A percentile compares a stretch with the other conserved stretches of the same genome.
Evolutionary conservation across 2,888 invertebrate species (phyloP).

Genomic region (Ophioninae sp.): DNA sequence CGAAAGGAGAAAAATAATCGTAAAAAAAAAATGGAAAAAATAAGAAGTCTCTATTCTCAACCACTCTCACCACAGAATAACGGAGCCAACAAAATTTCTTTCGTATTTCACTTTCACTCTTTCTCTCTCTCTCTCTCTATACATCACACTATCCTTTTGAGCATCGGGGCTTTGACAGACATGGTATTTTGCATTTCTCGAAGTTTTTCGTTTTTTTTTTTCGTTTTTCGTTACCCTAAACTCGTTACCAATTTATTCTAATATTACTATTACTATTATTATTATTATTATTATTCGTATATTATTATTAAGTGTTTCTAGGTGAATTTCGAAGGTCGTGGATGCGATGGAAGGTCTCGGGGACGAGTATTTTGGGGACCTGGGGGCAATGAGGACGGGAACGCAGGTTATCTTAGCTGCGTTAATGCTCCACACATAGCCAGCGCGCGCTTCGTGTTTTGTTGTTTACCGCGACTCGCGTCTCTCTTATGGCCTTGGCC

Average conservation of each 20-base stretch:
- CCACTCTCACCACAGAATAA: conserved; percentile 79
- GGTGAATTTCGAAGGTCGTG: conserved; percentile 56
- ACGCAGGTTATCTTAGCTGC: conserved; percentile 60
- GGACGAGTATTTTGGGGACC: conserved; percentile 5
- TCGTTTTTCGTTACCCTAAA: conserved; percentile 20
- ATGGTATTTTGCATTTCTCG: conserved; percentile 59
- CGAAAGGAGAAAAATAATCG: conserved; percentile 24
- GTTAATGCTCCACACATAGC: conserved; percentile 65
- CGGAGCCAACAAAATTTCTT: conserved; percentile 70
- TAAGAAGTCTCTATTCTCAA: conserved; percentile 62
- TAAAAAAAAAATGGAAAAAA: conserved; percentile 32
- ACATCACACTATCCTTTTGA: conserved; percentile 66
- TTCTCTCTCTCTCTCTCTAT: conserved; percentile 48
- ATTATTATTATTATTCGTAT: conserved; percentile 7
- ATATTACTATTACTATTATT: conserved; percentile 27
- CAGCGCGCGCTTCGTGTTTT: conserved; percentile 69
- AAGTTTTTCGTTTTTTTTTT: conserved; percentile 32
- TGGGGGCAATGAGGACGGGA: background rate
- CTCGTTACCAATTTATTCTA: conserved; percentile 35
- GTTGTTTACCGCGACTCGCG: conserved; percentile 68
- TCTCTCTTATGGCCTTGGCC: conserved; percentile 70
- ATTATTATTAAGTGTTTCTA: conserved; percentile 55
- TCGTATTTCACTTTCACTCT: conserved; percentile 30
- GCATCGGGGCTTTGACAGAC: conserved; percentile 63
- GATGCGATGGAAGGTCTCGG: conserved; percentile 22